Conservation (phyloP, 2,888 invertebrate genomes). For the Phyto melanocephala region DNA sequence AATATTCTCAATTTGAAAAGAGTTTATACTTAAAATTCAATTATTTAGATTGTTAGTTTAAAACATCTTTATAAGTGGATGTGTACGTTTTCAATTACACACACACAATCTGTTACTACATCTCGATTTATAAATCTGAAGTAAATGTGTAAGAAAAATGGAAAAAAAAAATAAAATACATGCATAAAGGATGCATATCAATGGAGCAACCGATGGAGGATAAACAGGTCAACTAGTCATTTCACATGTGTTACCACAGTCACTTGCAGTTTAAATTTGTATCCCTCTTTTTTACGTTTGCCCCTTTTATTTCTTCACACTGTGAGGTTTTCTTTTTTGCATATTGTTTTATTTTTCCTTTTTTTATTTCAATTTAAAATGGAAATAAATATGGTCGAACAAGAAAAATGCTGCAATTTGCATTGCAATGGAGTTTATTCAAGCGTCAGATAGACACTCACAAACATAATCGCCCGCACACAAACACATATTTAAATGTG, state of each 20-base stretch:
- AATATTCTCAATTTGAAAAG: too few relatives aligned
- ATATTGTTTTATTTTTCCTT: not conserved
- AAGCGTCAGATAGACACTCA: not conserved
- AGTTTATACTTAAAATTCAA: not conserved
- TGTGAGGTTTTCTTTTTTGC: not conserved
- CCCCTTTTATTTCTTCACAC: not conserved
- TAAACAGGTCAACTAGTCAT: not conserved
- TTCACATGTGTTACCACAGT: not conserved
- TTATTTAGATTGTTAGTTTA: not conserved
- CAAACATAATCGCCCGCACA: not conserved
- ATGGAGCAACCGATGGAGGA: not conserved
- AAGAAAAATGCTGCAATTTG: conserved; percentile 42
- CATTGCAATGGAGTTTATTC: conserved; percentile 41
- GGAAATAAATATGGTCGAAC: conserved; percentile 29
- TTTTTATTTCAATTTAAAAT: conserved; percentile 21
- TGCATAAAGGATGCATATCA: not conserved
- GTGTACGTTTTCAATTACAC: not conserved
- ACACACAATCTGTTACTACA: conserved; percentile 27
- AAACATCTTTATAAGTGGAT: too few relatives aligned
- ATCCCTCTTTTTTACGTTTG: not conserved
- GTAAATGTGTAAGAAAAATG: not conserved
- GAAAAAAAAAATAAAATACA: not conserved
- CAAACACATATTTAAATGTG: too few relatives aligned
- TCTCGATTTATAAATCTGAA: not conserved
- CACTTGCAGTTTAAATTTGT: not conserved